Conservation (phyloP, 2,888 invertebrate species). For the Megalurothrips usitatus region DNA sequence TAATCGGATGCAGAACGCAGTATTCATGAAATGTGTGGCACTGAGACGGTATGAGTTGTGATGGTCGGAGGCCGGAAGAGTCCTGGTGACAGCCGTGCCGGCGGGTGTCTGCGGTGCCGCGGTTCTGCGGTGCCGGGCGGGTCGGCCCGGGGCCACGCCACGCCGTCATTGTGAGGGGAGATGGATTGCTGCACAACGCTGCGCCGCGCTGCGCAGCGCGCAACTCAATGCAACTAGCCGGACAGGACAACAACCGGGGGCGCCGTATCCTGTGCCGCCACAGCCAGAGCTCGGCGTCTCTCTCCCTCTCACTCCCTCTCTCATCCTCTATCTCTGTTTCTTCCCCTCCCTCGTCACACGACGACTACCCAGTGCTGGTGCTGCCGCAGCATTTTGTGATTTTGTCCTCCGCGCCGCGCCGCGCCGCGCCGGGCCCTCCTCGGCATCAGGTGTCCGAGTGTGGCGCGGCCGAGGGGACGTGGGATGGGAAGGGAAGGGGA, state of each 20-base stretch:
- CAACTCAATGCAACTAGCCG: constrained; percentile 36
- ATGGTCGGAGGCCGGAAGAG: too few relatives aligned
- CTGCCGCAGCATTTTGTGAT: too few relatives aligned
- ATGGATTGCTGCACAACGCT: constrained; percentile 5
- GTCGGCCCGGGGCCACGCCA: background rate
- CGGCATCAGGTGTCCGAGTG: background rate
- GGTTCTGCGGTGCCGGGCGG: too few relatives aligned
- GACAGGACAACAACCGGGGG: constrained; percentile 28
- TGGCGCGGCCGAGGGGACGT: background rate
- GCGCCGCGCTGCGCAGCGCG: background rate
- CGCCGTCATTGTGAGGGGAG: background rate
- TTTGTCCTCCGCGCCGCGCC: too few relatives aligned
- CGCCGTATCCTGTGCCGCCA: background rate
- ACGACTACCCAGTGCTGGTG: too few relatives aligned
- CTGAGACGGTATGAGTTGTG: too few relatives aligned
- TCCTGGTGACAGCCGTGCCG: too few relatives aligned
- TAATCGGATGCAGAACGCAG: too few relatives aligned
- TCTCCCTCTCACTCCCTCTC: background rate
- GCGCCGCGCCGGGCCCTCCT: background rate
- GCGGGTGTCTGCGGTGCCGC: too few relatives aligned
- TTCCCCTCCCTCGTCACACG: too few relatives aligned
- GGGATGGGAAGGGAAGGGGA: background rate
- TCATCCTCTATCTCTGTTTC: too few relatives aligned
- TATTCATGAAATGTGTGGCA: too few relatives aligned
- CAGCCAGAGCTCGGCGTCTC: background rate